Conservation (phyloP, 2,888 invertebrate genomes). For the Fabriciana adippe region DNA sequence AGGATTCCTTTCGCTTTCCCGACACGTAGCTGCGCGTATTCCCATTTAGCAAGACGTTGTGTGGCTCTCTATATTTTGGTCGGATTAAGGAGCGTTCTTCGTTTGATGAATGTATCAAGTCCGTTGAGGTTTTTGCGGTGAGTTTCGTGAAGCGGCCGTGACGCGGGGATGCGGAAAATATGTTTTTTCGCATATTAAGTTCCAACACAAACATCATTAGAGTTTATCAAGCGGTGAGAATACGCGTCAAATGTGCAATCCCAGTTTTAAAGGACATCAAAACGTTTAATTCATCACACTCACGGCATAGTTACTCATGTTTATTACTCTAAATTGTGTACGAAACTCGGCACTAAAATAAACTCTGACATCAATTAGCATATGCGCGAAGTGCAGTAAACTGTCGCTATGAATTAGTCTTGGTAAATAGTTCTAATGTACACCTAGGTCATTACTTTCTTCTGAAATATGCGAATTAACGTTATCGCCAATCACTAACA, state of each 20-base stretch:
- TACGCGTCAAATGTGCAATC: constrained; percentile 16
- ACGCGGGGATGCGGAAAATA: constrained; percentile 49
- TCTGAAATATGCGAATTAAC: not conserved
- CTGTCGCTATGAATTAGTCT: constrained; percentile 41
- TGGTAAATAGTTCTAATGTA: constrained; percentile 15
- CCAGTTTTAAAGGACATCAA: constrained; percentile 48
- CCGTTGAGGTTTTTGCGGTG: constrained; percentile 61
- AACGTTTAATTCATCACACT: constrained; percentile 53
- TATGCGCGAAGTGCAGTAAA: constrained; percentile 48
- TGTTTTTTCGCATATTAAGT: constrained; percentile 50
- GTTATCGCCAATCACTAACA: not conserved
- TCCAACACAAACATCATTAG: constrained; percentile 40
- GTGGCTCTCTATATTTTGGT: constrained; percentile 66
- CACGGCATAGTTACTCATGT: constrained; percentile 43
- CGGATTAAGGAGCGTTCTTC: constrained; percentile 68
- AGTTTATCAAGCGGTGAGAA: constrained; percentile 17
- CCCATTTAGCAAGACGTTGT: constrained; percentile 65
- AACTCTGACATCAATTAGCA: constrained; percentile 65
- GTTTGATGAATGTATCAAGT: constrained; percentile 71
- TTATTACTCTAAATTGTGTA: constrained; percentile 49
- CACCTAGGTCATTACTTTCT: not conserved
- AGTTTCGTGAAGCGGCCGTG: constrained; percentile 55
- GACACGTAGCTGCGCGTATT: constrained; percentile 49
- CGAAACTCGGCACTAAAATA: constrained; percentile 55
- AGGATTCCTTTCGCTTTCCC: constrained; percentile 53